Base-by-base conservation (phyloP, 2,888 invertebrate species). In the Choreutis nemorana region DNA sequence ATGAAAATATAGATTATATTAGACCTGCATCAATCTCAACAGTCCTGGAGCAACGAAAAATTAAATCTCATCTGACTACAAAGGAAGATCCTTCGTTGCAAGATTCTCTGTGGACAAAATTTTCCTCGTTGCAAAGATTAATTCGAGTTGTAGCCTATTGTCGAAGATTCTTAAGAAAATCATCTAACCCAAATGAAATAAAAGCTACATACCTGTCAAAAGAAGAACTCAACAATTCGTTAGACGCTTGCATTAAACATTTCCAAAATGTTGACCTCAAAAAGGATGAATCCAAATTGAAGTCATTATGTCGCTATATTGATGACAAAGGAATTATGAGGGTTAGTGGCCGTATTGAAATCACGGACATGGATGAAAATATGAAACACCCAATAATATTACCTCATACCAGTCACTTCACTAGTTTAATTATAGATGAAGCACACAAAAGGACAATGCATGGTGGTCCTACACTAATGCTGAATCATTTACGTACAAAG, bases 381-480 rank as follows among this genome's bases (percentile, higher is more conserved):
- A 24, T 12, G 3, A 38, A 36, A 29, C 34, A 42, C 24, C 40
- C 34, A n/a, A 34, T 40, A 2, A 29, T 42, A 3, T 10, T 42
- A 2, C 31, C 37, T 2, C 6, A 18, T 10, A 32, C 34, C 4
- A 18, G 22, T 4, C 28, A 32, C 12, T 20, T 42, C 5, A 37
- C 36, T 2, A 11, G 21, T 3, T 27, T 42, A 7, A 3, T 42
- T 6, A 23, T 40, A 7, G 23, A 12, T 8, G 38, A 40, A 12
- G 38, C 36, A 6, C 41, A 42, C 8, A 10, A 28, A 8, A 35
- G 26, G 26, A 42, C 41, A 2, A 29, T 41, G 3, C 45, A 45
- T 28, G 42, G 41, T n/a, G 44, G 45, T 6, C 35, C 32, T 6
- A 31, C 34, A 26, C n/a, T 39, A n/a, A 37, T 40, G 34, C 7